These are phyloP conservation scores for Uropetala carovei DNA, from an alignment of 2,888 invertebrate species.

Conservation along the genomic window DNA sequence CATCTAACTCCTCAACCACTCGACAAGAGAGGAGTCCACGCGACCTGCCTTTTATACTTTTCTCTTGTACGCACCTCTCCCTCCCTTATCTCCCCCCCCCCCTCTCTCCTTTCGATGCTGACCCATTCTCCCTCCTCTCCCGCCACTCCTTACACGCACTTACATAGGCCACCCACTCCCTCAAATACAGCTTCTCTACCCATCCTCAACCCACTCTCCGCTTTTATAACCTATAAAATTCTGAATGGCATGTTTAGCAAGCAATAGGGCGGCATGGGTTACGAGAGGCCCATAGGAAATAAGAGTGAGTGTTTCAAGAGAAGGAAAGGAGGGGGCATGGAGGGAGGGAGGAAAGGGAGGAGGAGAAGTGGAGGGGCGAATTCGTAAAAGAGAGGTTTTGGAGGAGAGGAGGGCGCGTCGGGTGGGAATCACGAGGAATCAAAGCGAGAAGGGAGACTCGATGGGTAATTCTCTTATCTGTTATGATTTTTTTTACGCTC, in stretches of 20 bases:
- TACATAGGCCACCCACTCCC: constrained; percentile 34
- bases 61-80: not conserved
- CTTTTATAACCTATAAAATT: constrained; percentile 66
- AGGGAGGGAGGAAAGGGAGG: not conserved
- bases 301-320: constrained; percentile 58
- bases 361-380: not conserved
- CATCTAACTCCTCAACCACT: constrained; percentile 33
- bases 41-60: constrained; percentile 59
- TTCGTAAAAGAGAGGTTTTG: not conserved
- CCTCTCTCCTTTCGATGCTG: not conserved
- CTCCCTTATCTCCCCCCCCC: not conserved
- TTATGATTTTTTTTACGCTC: constrained; percentile 46
- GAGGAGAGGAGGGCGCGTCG: not conserved
- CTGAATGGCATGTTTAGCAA: constrained; percentile 66
- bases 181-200: constrained; percentile 27
- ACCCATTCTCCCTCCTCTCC: constrained; percentile 7
- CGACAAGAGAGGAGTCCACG: constrained; percentile 35
- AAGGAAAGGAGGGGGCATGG: not conserved
- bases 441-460: not conserved
- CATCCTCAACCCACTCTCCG: constrained; percentile 54
- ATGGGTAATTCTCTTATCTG: constrained; percentile 44
- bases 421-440: not conserved
- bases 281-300: constrained; percentile 61
- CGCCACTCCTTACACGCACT: not conserved
- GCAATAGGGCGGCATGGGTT: constrained; percentile 63